phyloP scores from a whole-genome alignment of 2,888 invertebrate species.

The Taphrorychus bicolor region DNA sequence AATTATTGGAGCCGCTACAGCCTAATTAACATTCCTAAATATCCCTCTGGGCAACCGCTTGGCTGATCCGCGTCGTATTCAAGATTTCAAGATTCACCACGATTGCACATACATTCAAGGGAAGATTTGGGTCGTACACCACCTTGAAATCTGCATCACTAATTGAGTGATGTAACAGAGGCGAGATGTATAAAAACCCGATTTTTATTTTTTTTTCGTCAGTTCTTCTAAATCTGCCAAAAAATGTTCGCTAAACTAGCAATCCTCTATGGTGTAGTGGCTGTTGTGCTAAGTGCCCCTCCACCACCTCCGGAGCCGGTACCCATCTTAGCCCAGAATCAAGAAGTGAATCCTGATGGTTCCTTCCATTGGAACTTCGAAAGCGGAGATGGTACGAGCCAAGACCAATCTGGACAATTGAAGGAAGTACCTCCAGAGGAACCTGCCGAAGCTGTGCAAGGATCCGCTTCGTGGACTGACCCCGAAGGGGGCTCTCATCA shows the following conservation, averaged over 20 bases:
- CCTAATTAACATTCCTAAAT: background rate
- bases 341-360: constrained; percentile 21
- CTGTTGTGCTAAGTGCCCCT: background rate
- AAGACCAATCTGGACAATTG: constrained; percentile 63
- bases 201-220: background rate
- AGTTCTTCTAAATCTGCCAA: background rate
- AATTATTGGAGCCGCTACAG: background rate
- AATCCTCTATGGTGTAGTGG: background rate
- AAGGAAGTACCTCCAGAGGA: constrained; percentile 48
- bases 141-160: constrained; percentile 4
- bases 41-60: background rate
- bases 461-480: constrained; percentile 59
- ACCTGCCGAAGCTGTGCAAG: constrained; percentile 48
- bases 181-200: background rate
- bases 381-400: constrained; percentile 68
- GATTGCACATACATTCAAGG: background rate
- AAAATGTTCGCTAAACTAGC: constrained; percentile 2
- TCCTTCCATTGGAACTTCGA: constrained; percentile 61
- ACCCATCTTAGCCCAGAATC: constrained; percentile 13
- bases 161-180: background rate
- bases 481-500: constrained; percentile 63
- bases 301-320: background rate
- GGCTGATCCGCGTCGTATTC: background rate
- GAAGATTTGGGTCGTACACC: background rate
- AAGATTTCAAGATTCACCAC: too few relatives aligned